These are phyloP conservation scores for Galendromus occidentalis DNA, from an alignment of 1,140 invertebrate genomes.

Conservation along the genomic window DNA sequence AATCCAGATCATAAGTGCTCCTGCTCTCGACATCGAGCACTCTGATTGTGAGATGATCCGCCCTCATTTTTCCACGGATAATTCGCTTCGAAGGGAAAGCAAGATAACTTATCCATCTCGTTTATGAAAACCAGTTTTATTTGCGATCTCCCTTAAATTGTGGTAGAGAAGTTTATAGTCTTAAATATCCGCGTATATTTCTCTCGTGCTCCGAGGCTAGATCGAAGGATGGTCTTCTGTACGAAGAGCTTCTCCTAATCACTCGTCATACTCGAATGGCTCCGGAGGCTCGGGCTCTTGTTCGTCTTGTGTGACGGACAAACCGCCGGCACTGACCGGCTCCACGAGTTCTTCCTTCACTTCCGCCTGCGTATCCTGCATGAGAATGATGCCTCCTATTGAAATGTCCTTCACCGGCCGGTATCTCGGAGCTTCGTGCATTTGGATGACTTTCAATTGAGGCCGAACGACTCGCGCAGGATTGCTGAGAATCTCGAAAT, in stretches of 20 bases:
- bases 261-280: constrained; percentile 79
- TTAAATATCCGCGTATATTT: no score
- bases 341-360: constrained; percentile 74
- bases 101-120: no score
- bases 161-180: no score
- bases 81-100: no score
- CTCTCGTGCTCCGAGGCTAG: no score
- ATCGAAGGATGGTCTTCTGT: no score
- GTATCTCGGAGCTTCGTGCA: constrained; percentile 59
- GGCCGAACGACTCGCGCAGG: constrained; percentile 80
- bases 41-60: no score
- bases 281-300: constrained; percentile 90
- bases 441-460: constrained; percentile 60
- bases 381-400: constrained; percentile 83
- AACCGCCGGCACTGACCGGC: constrained; percentile 76
- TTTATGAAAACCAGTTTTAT: no score
- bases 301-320: constrained; percentile 66
- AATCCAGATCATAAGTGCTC: no score
- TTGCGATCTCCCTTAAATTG: no score
- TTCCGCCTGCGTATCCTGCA: constrained; percentile 49
- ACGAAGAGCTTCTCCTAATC: not conserved
- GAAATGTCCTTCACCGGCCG: constrained; percentile 59
- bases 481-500: constrained; percentile 77
- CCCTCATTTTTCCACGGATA: no score
- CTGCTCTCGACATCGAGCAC: no score